phyloP scores from a whole-genome alignment of 1,140 invertebrate genomes.

The Orchesella cincta region DNA sequence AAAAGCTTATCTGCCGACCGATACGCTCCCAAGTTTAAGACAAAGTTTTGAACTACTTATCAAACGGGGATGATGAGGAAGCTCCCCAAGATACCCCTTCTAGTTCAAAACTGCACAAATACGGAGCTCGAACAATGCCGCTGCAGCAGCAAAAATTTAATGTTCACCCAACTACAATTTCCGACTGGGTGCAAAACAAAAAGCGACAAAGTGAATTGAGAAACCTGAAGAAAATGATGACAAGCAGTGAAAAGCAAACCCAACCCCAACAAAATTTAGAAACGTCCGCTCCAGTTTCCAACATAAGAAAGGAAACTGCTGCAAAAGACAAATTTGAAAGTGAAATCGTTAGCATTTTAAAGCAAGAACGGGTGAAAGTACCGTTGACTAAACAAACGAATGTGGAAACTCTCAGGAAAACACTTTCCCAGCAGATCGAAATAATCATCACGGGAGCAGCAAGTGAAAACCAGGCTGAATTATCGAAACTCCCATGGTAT shows the following conservation, averaged over 20 bases:
- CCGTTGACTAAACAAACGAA: background rate
- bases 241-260: background rate
- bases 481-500: no score
- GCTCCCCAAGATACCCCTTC: background rate
- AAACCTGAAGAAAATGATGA: constrained; percentile 19
- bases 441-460: no score
- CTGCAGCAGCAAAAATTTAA: constrained; percentile 35
- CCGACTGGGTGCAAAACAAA: constrained; percentile 42
- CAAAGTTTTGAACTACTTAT: constrained; percentile 42
- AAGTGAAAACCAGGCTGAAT: no score
- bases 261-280: background rate
- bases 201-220: constrained; percentile 40
- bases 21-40: constrained; percentile 40
- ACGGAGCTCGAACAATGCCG: background rate
- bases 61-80: background rate
- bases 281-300: background rate
- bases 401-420: background rate
- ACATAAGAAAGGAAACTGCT: background rate
- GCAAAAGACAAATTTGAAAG: background rate
- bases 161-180: constrained; percentile 40
- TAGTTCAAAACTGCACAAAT: background rate
- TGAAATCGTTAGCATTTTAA: background rate
- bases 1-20: constrained; percentile 26
- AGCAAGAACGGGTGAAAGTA: background rate
- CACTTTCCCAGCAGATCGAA: no score